phyloP scores from a whole-genome alignment of 1,140 invertebrate species.

The Epicauta chinensis region DNA sequence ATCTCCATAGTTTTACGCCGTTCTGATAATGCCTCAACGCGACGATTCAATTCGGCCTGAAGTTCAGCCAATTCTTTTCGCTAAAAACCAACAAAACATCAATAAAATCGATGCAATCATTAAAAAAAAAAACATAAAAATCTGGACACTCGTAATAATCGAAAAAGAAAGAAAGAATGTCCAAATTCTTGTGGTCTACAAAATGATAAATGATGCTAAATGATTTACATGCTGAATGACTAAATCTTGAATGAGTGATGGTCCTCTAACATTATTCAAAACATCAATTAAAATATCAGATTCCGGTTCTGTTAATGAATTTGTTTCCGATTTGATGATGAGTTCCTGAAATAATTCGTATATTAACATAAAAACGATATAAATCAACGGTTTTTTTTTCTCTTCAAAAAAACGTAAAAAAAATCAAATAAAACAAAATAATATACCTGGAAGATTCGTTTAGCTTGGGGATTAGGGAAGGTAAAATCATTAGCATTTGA shows the following conservation, averaged over 20 bases:
- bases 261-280: constrained; percentile 45
- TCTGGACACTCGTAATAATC: too few species aligned
- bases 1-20: constrained; percentile 55
- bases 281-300: constrained; percentile 37
- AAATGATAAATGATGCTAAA: constrained; percentile 1
- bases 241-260: constrained; percentile 52
- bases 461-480: constrained; percentile 30
- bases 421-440: constrained; percentile 29
- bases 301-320: constrained; percentile 31
- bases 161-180: too few species aligned
- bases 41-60: constrained; percentile 55
- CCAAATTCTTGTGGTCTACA: too few species aligned
- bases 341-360: constrained; percentile 32
- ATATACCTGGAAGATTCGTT: constrained; percentile 43
- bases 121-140: too few species aligned
- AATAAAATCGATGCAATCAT: too few species aligned
- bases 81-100: constrained; percentile 24
- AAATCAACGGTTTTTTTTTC: too few species aligned
- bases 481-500: constrained; percentile 46
- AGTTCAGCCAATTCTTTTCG: constrained; percentile 55
- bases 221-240: constrained; percentile 57
- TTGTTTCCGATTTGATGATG: constrained; percentile 30
- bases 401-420: constrained; percentile 10
- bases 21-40: constrained; percentile 54
- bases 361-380: background rate